Conservation (phyloP, 2,888 invertebrate genomes). For the Euclidia mi region DNA sequence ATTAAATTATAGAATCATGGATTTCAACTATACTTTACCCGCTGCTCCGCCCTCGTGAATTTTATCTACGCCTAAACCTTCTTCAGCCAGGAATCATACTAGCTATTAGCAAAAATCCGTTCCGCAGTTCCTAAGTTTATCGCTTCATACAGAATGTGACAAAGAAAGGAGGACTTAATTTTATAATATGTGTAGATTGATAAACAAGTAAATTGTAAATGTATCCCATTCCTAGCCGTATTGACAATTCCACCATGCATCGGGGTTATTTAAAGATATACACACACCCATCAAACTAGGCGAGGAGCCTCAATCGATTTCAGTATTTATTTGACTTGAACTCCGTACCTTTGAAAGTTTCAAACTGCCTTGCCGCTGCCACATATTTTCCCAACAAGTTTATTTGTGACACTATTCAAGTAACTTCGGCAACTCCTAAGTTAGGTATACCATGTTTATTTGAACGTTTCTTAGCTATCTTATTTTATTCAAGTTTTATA, state of each 20-base stretch:
- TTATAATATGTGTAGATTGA: too few relatives aligned
- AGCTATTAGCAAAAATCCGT: too few relatives aligned
- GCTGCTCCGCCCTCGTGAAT: too few relatives aligned
- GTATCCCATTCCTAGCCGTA: neutral
- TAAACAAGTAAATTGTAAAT: too few relatives aligned
- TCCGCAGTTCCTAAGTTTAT: too few relatives aligned
- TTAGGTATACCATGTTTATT: neutral
- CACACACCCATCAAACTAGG: neutral
- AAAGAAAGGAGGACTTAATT: too few relatives aligned
- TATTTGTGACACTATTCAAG: slow-evolving; percentile 15
- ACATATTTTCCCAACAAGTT: slow-evolving; percentile 11
- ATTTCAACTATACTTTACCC: too few relatives aligned
- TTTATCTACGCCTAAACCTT: too few relatives aligned
- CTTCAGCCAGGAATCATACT: too few relatives aligned
- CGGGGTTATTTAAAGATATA: neutral
- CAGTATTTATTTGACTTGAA: slow-evolving; percentile 17
- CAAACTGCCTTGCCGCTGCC: slow-evolving; percentile 15
- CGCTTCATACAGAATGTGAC: too few relatives aligned
- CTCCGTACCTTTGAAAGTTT: slow-evolving; percentile 11
- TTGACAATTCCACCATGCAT: neutral
- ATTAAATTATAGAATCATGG: too few relatives aligned
- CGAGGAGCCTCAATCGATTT: slow-evolving; percentile 5
- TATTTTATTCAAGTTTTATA: too few relatives aligned
- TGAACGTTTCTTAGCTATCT: neutral
- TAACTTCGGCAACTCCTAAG: neutral